These are phyloP conservation scores for Heliornis fulica DNA, from an alignment of 2,113 vertebrate genomes.

Conservation along the genomic window DNA sequence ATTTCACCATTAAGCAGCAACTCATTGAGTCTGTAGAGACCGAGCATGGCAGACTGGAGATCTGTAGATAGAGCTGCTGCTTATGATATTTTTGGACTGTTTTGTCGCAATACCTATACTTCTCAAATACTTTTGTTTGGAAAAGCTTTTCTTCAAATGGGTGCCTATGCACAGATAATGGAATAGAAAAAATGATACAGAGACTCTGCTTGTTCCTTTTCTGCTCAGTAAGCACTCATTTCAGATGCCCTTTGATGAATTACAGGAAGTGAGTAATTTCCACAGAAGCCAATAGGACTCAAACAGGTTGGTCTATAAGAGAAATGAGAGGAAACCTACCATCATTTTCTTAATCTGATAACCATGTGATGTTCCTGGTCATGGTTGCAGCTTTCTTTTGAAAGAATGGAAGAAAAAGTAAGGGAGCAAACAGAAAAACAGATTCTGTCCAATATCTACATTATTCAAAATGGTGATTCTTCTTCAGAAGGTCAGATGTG, in stretches of 20 bases:
- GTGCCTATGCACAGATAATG: not conserved
- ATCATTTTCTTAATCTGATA: not conserved
- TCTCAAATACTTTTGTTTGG: not conserved
- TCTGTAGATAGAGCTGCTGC: not conserved
- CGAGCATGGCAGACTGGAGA: not conserved
- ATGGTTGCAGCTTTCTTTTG: not conserved
- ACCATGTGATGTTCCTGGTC: not conserved
- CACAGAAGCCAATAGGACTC: not conserved
- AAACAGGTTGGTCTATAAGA: not conserved
- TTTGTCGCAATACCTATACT: not conserved
- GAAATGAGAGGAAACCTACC: not conserved
- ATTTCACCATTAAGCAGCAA: not conserved
- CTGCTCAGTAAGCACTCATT: not conserved
- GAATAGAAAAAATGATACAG: not conserved
- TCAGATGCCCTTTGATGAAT: not conserved
- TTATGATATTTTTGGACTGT: not conserved
- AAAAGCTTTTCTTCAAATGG: not conserved
- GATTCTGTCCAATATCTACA: rapidly evolving
- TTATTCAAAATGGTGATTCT: not conserved
- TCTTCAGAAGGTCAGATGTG: not conserved
- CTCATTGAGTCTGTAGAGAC: not conserved
- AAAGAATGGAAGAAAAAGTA: not conserved
- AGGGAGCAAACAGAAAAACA: not conserved
- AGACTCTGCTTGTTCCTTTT: not conserved
- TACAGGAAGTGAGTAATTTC: not conserved